These are phyloP conservation scores for Anniella stebbinsi DNA, from an alignment of 2,797 vertebrate species.

Conservation along the genomic window DNA sequence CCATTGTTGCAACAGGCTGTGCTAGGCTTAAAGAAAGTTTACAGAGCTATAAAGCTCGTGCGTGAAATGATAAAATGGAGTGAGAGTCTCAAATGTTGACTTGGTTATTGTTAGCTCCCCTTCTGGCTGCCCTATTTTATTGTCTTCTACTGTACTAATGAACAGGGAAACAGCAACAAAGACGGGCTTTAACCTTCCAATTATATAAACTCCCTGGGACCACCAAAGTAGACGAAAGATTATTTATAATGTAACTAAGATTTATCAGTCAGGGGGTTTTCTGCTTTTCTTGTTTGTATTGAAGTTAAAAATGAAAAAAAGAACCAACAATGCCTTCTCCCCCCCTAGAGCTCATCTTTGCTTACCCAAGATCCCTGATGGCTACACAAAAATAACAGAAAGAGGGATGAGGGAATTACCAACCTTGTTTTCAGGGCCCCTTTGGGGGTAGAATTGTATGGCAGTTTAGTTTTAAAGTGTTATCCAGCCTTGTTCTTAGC, in stretches of 20 bases:
- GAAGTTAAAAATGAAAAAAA: conserved; percentile 68
- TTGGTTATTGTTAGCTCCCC: conserved; percentile 73
- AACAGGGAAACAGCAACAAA: conserved; percentile 75
- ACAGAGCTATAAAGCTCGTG: conserved; percentile 73
- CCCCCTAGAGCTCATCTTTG: conserved; percentile 49
- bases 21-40: conserved; percentile 65
- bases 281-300: conserved; percentile 63
- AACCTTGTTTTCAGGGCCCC: conserved; percentile 37
- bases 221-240: conserved; percentile 81
- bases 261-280: conserved; percentile 72
- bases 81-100: conserved; percentile 75
- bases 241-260: conserved; percentile 74
- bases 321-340: conserved; percentile 60
- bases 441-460: conserved; percentile 31
- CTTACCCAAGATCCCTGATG: conserved; percentile 65
- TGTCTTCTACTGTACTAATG: conserved; percentile 77
- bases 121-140: conserved; percentile 77
- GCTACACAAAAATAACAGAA: conserved; percentile 59
- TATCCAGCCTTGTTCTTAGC: not conserved
- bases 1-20: conserved; percentile 57
- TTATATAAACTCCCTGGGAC: conserved; percentile 76
- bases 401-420: not conserved
- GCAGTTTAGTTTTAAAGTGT: conserved; percentile 40
- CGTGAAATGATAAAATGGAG: conserved; percentile 76
- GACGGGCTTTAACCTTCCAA: conserved; percentile 71